phyloP scores from a whole-genome alignment of 1,140 invertebrate species.

The Drosophila athabasca region DNA sequence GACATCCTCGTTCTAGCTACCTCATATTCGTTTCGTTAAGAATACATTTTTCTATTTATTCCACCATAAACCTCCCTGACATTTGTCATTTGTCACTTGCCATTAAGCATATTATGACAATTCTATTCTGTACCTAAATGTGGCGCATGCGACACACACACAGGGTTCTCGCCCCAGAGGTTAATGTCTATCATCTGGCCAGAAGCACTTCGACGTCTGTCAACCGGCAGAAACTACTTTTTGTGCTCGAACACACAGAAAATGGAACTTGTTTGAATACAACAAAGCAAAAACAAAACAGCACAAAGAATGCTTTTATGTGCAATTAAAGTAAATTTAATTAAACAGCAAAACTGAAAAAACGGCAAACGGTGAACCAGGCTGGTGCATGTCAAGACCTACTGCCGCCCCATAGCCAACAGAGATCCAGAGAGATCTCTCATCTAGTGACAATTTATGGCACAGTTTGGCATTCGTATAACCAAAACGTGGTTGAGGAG shows the following conservation, averaged over 20 bases:
- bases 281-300: conserved; percentile 27
- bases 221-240: conserved; percentile 45
- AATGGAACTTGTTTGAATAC: conserved; percentile 76
- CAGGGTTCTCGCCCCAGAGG: conserved; percentile 29
- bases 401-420: conserved; percentile 15
- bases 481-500: conserved; percentile 60
- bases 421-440: conserved; percentile 26
- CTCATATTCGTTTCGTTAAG: conserved; percentile 14
- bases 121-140: conserved; percentile 10
- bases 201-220: conserved; percentile 15
- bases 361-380: conserved; percentile 22
- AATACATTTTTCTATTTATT: neutral
- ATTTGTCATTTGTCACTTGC: conserved; percentile 7
- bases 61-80: neutral
- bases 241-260: conserved; percentile 44
- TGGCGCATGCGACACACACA: conserved; percentile 18
- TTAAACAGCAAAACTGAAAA: conserved; percentile 19
- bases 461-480: conserved; percentile 69
- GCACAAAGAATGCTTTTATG: conserved; percentile 59
- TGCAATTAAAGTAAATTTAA: conserved; percentile 77
- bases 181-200: conserved; percentile 41
- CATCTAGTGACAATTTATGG: conserved; percentile 71
- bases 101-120: conserved; percentile 2
- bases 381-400: conserved; percentile 49
- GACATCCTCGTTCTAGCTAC: neutral